Evolutionary conservation across 2,797 vertebrate species (phyloP).

Genomic region (Hemitrygon akajei): DNA sequence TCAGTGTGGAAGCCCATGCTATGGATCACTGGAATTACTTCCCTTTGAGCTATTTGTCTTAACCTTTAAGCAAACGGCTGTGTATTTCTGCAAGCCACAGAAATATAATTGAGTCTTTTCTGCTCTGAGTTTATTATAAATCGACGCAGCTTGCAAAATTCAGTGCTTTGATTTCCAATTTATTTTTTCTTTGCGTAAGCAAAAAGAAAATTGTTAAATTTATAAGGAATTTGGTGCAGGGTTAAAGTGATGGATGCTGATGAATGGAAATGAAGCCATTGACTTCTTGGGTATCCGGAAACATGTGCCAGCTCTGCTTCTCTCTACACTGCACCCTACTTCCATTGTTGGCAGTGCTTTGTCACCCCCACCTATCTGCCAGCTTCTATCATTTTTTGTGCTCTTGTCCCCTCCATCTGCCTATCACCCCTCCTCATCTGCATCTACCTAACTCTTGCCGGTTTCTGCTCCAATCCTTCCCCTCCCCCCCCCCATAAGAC

Average conservation of each 20-base stretch:
- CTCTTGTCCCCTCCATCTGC: not conserved
- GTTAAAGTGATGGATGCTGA: not conserved
- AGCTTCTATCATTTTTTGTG: too few relatives aligned
- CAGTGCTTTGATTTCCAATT: not conserved
- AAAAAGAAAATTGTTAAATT: not conserved
- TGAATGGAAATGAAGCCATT: too few relatives aligned
- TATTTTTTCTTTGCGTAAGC: not conserved
- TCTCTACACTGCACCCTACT: too few relatives aligned
- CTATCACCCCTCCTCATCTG: too few relatives aligned
- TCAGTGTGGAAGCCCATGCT: too few relatives aligned
- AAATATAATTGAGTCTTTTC: not conserved
- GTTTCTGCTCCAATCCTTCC: too few relatives aligned
- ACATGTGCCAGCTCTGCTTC: too few relatives aligned
- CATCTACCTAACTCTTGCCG: too few relatives aligned
- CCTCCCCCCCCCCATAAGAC: too few relatives aligned
- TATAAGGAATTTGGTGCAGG: not conserved
- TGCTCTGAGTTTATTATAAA: not conserved
- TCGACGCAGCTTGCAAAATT: not conserved
- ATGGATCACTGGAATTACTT: not conserved
- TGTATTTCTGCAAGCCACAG: not conserved
- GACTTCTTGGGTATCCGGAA: not conserved
- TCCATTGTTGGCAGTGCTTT: too few relatives aligned
- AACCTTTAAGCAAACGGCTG: not conserved
- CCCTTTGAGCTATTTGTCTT: not conserved
- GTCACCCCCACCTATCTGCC: not conserved